Conservation (phyloP, 2,888 invertebrate genomes). For the Venusia cambrica region DNA sequence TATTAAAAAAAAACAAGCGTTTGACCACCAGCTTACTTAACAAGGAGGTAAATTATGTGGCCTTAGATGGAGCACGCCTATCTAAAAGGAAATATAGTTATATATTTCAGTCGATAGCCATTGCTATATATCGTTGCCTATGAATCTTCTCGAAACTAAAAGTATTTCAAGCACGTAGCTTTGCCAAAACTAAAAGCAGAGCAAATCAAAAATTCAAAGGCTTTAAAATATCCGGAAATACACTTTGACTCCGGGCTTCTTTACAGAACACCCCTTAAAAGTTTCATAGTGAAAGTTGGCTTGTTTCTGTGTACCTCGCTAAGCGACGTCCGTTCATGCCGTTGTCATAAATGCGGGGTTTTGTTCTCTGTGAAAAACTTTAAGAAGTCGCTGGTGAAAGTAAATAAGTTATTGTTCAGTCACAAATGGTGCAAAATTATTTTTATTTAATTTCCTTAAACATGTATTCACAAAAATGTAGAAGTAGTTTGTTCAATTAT, state of each 20-base stretch:
- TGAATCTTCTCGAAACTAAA: neutral
- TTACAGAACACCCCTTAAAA: constrained; percentile 51
- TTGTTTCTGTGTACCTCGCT: constrained; percentile 38
- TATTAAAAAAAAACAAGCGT: too few species aligned
- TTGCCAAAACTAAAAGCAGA: constrained; percentile 14
- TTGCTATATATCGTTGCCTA: too few species aligned
- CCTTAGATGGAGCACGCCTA: too few species aligned
- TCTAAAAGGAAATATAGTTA: too few species aligned
- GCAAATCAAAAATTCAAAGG: constrained; percentile 29
- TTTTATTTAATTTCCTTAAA: too few species aligned
- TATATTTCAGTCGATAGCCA: too few species aligned
- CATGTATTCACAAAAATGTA: too few species aligned
- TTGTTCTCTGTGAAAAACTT: constrained; percentile 12
- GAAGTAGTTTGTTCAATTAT: too few species aligned
- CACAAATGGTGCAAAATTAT: neutral
- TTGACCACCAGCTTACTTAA: too few species aligned
- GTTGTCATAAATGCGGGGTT: constrained; percentile 29
- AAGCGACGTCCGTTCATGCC: constrained; percentile 13
- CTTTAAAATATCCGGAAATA: constrained; percentile 35
- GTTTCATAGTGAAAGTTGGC: constrained; percentile 60
- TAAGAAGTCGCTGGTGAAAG: constrained; percentile 1
- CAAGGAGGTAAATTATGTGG: too few species aligned
- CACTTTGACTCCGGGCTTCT: constrained; percentile 38
- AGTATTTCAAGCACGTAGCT: constrained; percentile 1
- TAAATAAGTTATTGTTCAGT: neutral